A percentile compares a stretch with the other conserved stretches of the same genome.
Evolutionary conservation across 2,888 invertebrate genomes (phyloP).

Genomic region (Lathronympha strigana): DNA sequence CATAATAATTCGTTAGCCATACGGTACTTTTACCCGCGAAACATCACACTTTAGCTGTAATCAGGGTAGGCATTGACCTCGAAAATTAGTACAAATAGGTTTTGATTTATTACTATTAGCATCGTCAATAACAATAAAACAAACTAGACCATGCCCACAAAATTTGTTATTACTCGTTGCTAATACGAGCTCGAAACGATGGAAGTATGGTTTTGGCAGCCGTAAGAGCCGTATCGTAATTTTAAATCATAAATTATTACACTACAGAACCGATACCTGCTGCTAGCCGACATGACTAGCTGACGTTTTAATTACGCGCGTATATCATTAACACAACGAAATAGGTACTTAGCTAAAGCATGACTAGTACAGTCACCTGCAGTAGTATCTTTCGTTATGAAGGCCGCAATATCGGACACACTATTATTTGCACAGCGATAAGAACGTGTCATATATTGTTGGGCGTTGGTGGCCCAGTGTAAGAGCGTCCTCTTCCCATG

Average conservation of each 20-base stretch:
- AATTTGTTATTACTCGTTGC: constrained; percentile 2
- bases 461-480: too few relatives aligned
- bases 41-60: too few relatives aligned
- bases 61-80: too few relatives aligned
- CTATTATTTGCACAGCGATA: too few relatives aligned
- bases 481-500: too few relatives aligned
- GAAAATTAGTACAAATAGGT: not conserved
- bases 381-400: too few relatives aligned
- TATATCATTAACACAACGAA: not conserved
- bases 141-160: constrained; percentile 3
- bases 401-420: too few relatives aligned
- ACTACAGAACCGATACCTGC: not conserved
- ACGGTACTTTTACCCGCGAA: too few relatives aligned
- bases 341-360: too few relatives aligned
- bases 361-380: too few relatives aligned
- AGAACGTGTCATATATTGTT: too few relatives aligned
- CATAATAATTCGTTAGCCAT: too few relatives aligned
- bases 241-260: constrained; percentile 12
- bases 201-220: constrained; percentile 29
- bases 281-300: not conserved
- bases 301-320: constrained; percentile 2
- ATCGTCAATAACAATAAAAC: constrained; percentile 18
- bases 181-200: not conserved
- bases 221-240: constrained; percentile 1
- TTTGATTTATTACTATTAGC: constrained; percentile 4